Base-by-base conservation (phyloP, 2,113 vertebrate genomes). In the Etheostoma cragini region DNA sequence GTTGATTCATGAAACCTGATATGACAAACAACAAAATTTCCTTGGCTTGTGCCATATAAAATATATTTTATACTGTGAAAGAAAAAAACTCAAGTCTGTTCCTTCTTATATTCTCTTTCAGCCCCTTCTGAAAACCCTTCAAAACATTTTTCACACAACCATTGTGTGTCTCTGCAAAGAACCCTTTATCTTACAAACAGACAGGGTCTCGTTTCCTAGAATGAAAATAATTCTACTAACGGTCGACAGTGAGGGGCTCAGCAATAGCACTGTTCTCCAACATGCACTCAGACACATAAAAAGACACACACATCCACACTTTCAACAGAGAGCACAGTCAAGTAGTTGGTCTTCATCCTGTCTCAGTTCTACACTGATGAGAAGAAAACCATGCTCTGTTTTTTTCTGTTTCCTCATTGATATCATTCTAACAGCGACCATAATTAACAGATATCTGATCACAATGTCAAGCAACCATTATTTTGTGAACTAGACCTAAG, bases 281-380 rank as follows among this genome's bases (percentile, higher is more conserved):
- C 82, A 78, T 72, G 81, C 72, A 70, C 82, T 26, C 66, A 53
- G 6, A 82, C 67, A 81, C 63, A 72, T 17, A 50, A n/a, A 88
- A 54, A 56, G 52, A 83, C 81, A 78, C 70, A 74, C 56, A 62
- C 57, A 60, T 26, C 17, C 85, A 91, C 70, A 89, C 86, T 74
- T 87, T 81, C 67, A 83, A 92, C 83, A 88, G 87, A 92, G 88
- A 92, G 89, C 81, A 81, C 79, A 71, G 92, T 94, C 93, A 94
- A 93, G 92, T 93, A 92, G 83, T 89, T 78, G 88, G 91, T 90
- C 80, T 90, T 93, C 47, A 84, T 93, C 90, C 91, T 92, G 90
- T 91, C 92, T 93, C 93, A 91, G 93, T 90, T 81, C 90, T 87
- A 90, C 87, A 91, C 81, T 83, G 81, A 87, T 86, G 91, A 91